Percentiles rank a stretch among this genome's conserved stretches.
phyloP scores from a whole-genome alignment of 2,888 invertebrate species.

The Rambutsinella grinnellia region DNA sequence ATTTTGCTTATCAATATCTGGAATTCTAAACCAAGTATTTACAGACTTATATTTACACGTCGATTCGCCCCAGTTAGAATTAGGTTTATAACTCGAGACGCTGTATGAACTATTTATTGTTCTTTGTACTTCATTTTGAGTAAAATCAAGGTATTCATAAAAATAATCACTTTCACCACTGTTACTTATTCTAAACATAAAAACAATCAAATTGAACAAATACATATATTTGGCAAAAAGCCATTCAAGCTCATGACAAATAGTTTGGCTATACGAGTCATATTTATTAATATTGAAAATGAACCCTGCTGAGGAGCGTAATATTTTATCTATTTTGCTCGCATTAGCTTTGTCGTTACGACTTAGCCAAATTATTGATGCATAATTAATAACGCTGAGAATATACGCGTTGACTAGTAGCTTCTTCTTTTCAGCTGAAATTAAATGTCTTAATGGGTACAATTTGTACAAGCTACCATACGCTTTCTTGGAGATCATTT shows the following conservation, averaged over 20 bases:
- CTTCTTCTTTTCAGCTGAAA: background rate
- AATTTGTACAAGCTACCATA: background rate
- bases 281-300: constrained; percentile 6
- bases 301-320: constrained; percentile 4
- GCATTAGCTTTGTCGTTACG: background rate
- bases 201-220: background rate
- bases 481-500: background rate
- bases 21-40: background rate
- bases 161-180: background rate
- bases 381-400: background rate
- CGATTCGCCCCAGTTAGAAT: no score
- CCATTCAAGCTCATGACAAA: constrained; percentile 11
- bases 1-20: no score
- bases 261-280: constrained; percentile 12
- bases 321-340: constrained; percentile 8
- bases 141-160: background rate
- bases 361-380: background rate
- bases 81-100: background rate
- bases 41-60: background rate
- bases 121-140: background rate
- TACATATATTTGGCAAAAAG: constrained; percentile 1
- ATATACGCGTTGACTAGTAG: background rate
- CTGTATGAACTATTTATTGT: background rate
- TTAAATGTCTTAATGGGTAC: background rate
- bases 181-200: background rate